These are phyloP conservation scores for Chaetophractus vellerosus DNA, from an alignment of 2,797 vertebrate genomes.

Conservation along the genomic window DNA sequence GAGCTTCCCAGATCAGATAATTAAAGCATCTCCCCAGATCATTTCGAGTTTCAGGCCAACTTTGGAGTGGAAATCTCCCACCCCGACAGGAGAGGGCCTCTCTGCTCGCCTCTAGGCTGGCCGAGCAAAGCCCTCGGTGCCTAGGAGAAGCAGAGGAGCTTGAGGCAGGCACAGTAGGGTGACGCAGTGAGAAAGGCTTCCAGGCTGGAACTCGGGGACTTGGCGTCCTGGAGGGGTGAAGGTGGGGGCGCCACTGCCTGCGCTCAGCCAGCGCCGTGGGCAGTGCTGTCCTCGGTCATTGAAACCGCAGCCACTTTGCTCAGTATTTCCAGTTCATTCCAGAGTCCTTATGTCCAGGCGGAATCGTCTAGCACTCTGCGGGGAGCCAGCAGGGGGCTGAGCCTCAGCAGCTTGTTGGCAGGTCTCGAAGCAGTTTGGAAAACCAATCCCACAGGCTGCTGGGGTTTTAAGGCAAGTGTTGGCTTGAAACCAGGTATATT, in stretches of 20 bases:
- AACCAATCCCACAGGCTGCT: background rate
- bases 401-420: background rate
- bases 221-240: too few species aligned
- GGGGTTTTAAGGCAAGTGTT: background rate
- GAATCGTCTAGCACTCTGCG: background rate
- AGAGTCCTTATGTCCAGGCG: background rate
- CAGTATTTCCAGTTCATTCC: background rate
- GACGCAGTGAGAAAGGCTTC: too few species aligned
- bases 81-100: background rate
- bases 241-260: too few species aligned
- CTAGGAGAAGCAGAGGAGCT: background rate
- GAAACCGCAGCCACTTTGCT: background rate
- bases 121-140: background rate
- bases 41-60: background rate
- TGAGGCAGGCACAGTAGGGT: background rate
- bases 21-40: background rate
- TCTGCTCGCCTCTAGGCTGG: background rate
- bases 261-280: background rate
- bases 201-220: too few species aligned
- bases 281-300: background rate
- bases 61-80: background rate
- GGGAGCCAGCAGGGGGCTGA: accelerated
- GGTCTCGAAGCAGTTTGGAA: background rate
- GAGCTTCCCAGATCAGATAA: background rate
- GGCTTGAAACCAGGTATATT: background rate